Conservation (phyloP, 2,888 invertebrate genomes). For the Aporophyla nigra region DNA sequence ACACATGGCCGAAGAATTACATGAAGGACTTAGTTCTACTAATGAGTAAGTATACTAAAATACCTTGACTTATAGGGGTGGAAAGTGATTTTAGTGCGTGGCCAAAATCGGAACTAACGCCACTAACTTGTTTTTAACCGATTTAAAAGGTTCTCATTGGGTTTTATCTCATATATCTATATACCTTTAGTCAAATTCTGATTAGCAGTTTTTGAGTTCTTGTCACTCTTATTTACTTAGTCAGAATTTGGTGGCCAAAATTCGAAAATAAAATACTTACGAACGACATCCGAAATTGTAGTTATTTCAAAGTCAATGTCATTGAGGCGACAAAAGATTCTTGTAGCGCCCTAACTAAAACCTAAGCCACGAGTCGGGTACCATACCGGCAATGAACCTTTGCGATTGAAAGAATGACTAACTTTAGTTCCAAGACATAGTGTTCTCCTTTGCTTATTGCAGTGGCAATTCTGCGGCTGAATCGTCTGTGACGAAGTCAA, state of each 20-base stretch:
- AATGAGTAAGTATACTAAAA: conserved; percentile 78
- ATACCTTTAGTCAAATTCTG: too few relatives aligned
- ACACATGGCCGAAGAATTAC: conserved; percentile 93
- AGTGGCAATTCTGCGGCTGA: neutral
- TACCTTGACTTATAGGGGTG: neutral
- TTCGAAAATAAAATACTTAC: too few relatives aligned
- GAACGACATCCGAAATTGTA: too few relatives aligned
- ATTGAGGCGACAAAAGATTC: neutral
- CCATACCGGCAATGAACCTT: neutral
- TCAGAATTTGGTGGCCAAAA: too few relatives aligned
- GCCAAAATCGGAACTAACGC: too few relatives aligned
- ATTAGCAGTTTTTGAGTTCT: too few relatives aligned
- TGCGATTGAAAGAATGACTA: neutral
- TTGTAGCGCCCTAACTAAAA: neutral
- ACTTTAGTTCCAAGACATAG: neutral
- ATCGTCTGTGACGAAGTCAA: neutral
- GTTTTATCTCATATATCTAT: too few relatives aligned
- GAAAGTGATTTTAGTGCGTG: neutral
- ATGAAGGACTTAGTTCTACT: conserved; percentile 92
- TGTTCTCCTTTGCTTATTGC: neutral
- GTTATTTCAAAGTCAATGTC: neutral
- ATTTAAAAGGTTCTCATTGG: too few relatives aligned
- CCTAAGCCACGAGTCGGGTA: neutral
- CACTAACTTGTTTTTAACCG: neutral
- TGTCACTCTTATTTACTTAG: too few relatives aligned